Percentiles rank a stretch among this genome's conserved stretches.
Evolutionary conservation across 2,797 vertebrate species (phyloP).

Genomic region (Vultur gryphus): DNA sequence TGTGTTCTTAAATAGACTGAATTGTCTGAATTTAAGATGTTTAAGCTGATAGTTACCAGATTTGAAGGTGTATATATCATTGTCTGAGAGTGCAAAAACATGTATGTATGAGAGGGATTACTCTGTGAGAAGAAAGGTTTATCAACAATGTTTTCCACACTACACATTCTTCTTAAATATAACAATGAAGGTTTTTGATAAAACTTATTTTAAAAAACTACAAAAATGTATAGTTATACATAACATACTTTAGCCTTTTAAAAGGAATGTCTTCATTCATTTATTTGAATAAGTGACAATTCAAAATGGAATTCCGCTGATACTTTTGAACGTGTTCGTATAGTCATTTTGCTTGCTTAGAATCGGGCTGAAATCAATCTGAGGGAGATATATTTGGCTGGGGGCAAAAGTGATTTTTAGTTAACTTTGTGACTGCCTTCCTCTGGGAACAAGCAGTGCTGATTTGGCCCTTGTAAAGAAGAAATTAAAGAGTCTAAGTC

Average conservation of each 20-base stretch:
- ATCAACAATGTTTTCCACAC: neutral
- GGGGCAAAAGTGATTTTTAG: neutral
- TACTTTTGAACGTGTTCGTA: neutral
- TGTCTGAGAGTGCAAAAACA: neutral
- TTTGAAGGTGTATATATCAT: neutral
- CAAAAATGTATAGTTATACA: neutral
- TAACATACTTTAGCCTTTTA: neutral
- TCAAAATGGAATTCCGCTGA: neutral
- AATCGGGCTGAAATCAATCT: neutral
- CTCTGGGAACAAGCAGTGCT: neutral
- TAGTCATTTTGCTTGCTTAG: neutral
- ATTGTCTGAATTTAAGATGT: neutral
- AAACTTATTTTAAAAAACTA: neutral
- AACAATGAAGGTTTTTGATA: neutral
- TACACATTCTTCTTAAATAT: neutral
- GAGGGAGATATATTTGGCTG: neutral
- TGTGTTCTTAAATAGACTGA: neutral
- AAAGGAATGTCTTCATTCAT: neutral
- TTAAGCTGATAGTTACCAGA: neutral
- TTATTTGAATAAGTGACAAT: neutral
- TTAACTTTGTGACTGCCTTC: neutral
- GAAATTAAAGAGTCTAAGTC: neutral
- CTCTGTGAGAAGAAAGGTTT: neutral
- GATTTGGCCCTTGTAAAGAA: neutral
- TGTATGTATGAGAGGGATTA: neutral